phyloP scores from a whole-genome alignment of 2,888 invertebrate genomes.

The Amphiduros pacificus region DNA sequence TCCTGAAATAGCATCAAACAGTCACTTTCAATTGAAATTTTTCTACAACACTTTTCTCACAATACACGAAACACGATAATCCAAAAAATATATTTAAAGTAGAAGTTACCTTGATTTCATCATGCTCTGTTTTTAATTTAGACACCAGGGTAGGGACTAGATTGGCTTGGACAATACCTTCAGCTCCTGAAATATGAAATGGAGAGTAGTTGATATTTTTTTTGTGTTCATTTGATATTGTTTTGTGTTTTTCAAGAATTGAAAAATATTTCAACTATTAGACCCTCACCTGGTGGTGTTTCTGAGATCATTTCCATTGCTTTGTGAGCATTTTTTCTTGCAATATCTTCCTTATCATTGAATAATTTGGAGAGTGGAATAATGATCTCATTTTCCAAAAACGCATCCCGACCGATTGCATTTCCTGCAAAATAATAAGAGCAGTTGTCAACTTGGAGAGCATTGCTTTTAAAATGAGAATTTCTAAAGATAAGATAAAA shows the following conservation, averaged over 20 bases:
- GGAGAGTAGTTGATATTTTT: background rate
- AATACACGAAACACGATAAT: no score
- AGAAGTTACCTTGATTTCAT: conserved; percentile 56
- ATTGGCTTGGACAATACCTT: conserved; percentile 54
- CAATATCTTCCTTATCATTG: conserved; percentile 56
- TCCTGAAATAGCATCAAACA: conserved; percentile 33
- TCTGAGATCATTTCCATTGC: conserved; percentile 58
- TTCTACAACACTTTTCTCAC: no score
- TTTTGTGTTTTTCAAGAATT: background rate
- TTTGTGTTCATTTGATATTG: background rate
- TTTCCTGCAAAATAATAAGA: conserved; percentile 39
- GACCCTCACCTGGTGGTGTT: conserved; percentile 50
- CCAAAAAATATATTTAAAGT: no score
- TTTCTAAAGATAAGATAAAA: no score
- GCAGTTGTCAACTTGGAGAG: background rate
- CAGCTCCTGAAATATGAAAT: conserved; percentile 40
- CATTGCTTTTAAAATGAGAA: background rate
- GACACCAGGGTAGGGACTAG: conserved; percentile 51
- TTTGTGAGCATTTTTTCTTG: conserved; percentile 55
- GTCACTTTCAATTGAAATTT: no score
- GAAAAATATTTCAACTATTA: no score
- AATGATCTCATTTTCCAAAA: conserved; percentile 51
- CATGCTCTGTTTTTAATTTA: conserved; percentile 52
- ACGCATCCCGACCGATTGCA: conserved; percentile 57
- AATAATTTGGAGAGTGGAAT: conserved; percentile 52